These are phyloP conservation scores for Phyllotis vaccarum DNA, from an alignment of 2,797 vertebrate species.

Conservation along the genomic window DNA sequence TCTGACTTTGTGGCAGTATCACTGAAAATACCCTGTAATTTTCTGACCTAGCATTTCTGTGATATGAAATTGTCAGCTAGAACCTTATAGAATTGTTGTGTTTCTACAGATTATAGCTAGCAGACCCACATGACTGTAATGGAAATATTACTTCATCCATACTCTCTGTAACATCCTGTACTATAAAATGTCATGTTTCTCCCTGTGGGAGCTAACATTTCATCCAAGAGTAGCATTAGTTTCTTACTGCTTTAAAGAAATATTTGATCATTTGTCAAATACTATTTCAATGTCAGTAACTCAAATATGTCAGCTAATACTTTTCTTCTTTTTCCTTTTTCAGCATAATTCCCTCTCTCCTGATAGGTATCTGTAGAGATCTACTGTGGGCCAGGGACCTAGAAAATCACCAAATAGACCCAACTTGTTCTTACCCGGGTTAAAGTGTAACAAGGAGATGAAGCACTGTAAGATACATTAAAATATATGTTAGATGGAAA, in stretches of 20 bases:
- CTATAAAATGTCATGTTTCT: neutral
- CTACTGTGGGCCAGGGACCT: neutral
- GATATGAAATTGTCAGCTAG: conserved; percentile 53
- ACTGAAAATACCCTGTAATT: conserved; percentile 26
- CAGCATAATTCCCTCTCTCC: neutral
- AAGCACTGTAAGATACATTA: neutral
- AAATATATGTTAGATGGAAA: neutral
- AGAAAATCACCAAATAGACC: neutral
- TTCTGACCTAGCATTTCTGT: conserved; percentile 60
- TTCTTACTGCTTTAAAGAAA: neutral
- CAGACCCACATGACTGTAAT: neutral
- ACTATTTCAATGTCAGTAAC: neutral
- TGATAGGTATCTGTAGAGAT: neutral
- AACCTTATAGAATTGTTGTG: neutral
- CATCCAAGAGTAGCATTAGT: neutral
- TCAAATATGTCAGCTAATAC: neutral
- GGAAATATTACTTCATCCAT: neutral
- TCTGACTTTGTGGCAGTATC: neutral
- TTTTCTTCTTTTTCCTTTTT: neutral
- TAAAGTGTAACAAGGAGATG: neutral
- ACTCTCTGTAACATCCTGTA: neutral
- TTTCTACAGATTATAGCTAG: neutral
- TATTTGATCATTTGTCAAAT: neutral
- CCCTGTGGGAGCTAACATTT: neutral
- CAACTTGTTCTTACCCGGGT: neutral